phyloP scores from a whole-genome alignment of 2,888 invertebrate genomes.

The Folsomia candida region DNA sequence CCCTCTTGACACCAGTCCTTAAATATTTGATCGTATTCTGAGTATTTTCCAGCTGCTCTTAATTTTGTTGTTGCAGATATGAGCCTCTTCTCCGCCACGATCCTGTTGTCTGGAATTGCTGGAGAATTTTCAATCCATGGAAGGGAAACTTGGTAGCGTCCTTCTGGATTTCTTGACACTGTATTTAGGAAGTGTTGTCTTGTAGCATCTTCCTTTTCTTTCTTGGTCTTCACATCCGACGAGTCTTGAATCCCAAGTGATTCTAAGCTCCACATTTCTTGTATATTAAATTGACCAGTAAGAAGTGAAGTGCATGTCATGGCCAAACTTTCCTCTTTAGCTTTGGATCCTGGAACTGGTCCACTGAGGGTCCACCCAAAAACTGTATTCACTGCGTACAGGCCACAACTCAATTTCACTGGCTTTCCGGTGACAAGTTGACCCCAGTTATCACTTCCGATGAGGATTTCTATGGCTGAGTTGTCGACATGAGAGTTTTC shows the following conservation, averaged over 20 bases:
- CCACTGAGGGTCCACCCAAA: too few species aligned
- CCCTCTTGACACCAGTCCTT: slow-evolving; percentile 34
- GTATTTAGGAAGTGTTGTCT: slow-evolving; percentile 17
- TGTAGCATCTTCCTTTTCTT: slow-evolving; percentile 13
- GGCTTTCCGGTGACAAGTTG: slow-evolving; percentile 24
- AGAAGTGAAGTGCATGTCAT: too few species aligned
- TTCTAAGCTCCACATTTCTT: slow-evolving; percentile 27
- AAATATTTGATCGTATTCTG: slow-evolving; percentile 21
- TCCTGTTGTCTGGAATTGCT: slow-evolving; percentile 18
- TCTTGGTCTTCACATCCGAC: background rate
- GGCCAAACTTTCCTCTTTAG: too few species aligned
- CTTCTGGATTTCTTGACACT: slow-evolving; percentile 6
- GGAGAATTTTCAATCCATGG: slow-evolving; percentile 21
- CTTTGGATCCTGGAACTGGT: too few species aligned
- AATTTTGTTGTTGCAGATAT: slow-evolving; percentile 13
- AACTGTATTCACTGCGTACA: slow-evolving; percentile 27
- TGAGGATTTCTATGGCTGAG: slow-evolving; percentile 24
- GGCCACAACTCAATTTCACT: slow-evolving; percentile 18
- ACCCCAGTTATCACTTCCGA: slow-evolving; percentile 23
- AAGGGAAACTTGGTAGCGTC: slow-evolving; percentile 23
- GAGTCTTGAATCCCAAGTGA: too few species aligned
- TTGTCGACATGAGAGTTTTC: slow-evolving; percentile 7
- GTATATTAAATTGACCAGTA: too few species aligned
- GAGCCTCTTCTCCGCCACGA: slow-evolving; percentile 18
- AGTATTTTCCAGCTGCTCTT: background rate